Conservation (phyloP, 30 jellyfish, hydroid and myxozoan species). For the Pelagia noctiluca region DNA sequence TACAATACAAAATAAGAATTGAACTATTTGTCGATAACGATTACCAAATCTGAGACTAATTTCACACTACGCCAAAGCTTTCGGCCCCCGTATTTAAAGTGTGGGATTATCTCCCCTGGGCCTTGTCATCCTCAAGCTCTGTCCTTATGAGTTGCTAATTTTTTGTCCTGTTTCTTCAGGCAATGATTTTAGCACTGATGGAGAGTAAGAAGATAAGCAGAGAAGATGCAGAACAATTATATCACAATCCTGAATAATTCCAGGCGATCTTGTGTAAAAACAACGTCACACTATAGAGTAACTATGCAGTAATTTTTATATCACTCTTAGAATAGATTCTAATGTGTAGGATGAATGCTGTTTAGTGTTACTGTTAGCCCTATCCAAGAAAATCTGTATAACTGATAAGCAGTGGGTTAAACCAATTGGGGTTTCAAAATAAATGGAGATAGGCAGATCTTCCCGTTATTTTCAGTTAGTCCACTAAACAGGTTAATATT, state of each 20-base stretch:
- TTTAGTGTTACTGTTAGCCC: no score
- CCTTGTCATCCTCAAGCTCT: background rate
- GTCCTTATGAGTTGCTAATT: background rate
- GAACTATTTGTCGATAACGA: no score
- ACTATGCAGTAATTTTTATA: background rate
- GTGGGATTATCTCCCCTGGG: background rate
- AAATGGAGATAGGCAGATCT: no score
- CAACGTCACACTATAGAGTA: background rate
- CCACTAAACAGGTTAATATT: no score
- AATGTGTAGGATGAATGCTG: no score
- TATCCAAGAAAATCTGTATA: no score
- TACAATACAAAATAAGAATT: no score
- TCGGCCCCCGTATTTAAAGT: background rate
- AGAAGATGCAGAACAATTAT: slow-evolving; percentile 55
- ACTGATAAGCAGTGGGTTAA: no score
- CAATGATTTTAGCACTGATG: slow-evolving; percentile 56
- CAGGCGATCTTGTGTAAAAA: background rate
- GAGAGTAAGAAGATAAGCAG: slow-evolving; percentile 7
- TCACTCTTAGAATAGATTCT: no score
- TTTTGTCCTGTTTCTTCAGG: slow-evolving; percentile 31
- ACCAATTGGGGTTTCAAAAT: no score
- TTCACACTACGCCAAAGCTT: background rate
- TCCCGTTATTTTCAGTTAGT: no score
- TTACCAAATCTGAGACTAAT: no score
- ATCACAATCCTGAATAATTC: background rate